Percentiles rank a stretch among this genome's conserved stretches.
Evolutionary conservation across 2,888 invertebrate genomes (phyloP).

Genomic region (Arenicola marina): DNA sequence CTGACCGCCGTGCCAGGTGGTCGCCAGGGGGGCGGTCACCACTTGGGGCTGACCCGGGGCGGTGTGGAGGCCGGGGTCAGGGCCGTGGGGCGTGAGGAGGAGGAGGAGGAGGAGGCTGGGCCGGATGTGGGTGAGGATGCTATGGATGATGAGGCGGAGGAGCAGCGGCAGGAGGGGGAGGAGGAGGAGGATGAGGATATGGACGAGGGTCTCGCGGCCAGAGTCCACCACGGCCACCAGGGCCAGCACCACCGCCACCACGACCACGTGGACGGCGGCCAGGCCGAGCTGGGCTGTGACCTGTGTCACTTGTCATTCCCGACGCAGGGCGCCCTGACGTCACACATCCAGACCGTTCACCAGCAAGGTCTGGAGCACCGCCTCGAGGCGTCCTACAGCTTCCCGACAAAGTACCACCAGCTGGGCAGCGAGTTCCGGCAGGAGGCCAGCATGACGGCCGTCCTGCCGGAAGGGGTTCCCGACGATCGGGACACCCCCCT

Average conservation of each 20-base stretch:
- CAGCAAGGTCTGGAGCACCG: constrained; percentile 1
- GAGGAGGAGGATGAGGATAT: too few species aligned
- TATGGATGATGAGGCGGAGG: neutral
- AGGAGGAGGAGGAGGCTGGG: constrained; percentile 2
- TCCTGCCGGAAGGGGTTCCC: neutral
- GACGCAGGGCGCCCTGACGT: constrained; percentile 17
- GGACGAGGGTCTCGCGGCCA: too few species aligned
- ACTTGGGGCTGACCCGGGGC: neutral
- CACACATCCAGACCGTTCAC: constrained; percentile 19
- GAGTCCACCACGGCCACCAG: too few species aligned
- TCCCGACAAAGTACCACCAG: constrained; percentile 72
- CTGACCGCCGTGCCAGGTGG: too few species aligned
- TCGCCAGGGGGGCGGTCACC: neutral
- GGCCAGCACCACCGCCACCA: too few species aligned
- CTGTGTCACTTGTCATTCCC: constrained; percentile 15
- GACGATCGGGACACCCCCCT: neutral
- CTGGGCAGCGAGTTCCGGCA: constrained; percentile 75
- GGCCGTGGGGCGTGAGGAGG: too few species aligned
- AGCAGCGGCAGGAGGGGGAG: neutral
- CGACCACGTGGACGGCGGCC: too few species aligned
- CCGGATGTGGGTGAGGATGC: neutral
- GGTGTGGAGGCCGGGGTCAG: neutral
- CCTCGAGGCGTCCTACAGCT: constrained; percentile 21
- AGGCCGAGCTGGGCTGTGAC: constrained; percentile 14
- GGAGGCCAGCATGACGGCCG: constrained; percentile 12